A percentile compares a stretch with the other conserved stretches of the same genome.
Evolutionary conservation across 2,113 vertebrate species (phyloP).

Genomic region (Myocastor coypus): DNA sequence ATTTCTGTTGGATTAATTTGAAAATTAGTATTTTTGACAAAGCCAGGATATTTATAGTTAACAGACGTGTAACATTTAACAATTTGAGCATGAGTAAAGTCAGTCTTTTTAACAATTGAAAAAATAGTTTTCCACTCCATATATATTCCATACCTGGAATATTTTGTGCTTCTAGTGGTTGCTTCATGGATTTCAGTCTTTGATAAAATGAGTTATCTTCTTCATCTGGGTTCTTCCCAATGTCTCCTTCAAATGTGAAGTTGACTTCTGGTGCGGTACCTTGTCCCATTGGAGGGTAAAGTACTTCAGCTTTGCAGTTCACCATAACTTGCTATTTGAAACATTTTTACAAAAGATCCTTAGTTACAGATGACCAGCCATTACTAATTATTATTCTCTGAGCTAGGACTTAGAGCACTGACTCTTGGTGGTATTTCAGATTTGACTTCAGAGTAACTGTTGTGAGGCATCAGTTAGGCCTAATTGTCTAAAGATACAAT

Average conservation of each 20-base stretch:
- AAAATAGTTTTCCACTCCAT: background rate
- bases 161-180: slow-evolving; percentile 86
- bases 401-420: background rate
- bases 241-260: slow-evolving; percentile 85
- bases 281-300: slow-evolving; percentile 85
- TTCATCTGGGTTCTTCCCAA: slow-evolving; percentile 83
- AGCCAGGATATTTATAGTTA: slow-evolving; percentile 6
- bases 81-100: slow-evolving; percentile 13
- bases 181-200: slow-evolving; percentile 84
- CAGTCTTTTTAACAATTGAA: background rate
- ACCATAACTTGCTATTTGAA: slow-evolving; percentile 79
- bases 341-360: slow-evolving; percentile 61
- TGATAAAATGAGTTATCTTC: slow-evolving; percentile 91
- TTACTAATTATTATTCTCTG: slow-evolving; percentile 3
- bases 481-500: background rate
- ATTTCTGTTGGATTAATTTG: background rate
- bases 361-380: background rate
- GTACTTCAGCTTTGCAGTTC: slow-evolving; percentile 91
- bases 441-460: background rate
- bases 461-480: background rate
- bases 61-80: background rate
- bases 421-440: background rate
- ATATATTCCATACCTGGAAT: slow-evolving; percentile 91
- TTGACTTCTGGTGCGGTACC: slow-evolving; percentile 87
- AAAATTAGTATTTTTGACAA: slow-evolving; percentile 53